A percentile compares a stretch with the other conserved stretches of the same genome.
phyloP scores from a whole-genome alignment of 1,140 invertebrate species.

The Diachasmimorpha longicaudata region DNA sequence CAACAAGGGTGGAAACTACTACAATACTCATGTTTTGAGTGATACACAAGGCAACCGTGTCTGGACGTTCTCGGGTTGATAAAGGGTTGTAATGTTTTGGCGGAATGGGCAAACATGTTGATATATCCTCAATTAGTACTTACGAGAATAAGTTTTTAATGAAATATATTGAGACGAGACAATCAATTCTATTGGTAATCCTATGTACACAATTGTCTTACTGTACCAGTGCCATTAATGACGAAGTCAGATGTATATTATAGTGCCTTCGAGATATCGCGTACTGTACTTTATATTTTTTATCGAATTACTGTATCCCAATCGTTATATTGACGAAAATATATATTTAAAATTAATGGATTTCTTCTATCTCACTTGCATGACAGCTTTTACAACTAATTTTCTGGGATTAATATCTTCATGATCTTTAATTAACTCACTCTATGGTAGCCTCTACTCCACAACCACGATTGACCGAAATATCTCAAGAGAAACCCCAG shows the following conservation, averaged over 20 bases:
- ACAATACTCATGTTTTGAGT: constrained; percentile 27
- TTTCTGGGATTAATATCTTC: neutral
- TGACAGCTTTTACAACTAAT: neutral
- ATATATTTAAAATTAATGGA: neutral
- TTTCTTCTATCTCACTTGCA: neutral
- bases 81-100: neutral
- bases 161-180: neutral
- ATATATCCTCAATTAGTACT: neutral
- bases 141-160: neutral
- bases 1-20: constrained; percentile 13
- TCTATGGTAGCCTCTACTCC: neutral
- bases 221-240: constrained; percentile 14
- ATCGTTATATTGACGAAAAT: neutral
- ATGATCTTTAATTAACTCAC: neutral
- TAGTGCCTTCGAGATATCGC: constrained; percentile 1
- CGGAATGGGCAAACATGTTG: neutral
- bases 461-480: neutral
- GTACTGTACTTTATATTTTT: neutral
- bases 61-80: constrained; percentile 29
- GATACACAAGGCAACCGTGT: constrained; percentile 22
- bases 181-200: neutral
- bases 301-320: neutral
- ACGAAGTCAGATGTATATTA: neutral
- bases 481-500: neutral
- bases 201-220: neutral